phyloP scores from a whole-genome alignment of 2,113 vertebrate genomes.

The Phainopepla nitens region DNA sequence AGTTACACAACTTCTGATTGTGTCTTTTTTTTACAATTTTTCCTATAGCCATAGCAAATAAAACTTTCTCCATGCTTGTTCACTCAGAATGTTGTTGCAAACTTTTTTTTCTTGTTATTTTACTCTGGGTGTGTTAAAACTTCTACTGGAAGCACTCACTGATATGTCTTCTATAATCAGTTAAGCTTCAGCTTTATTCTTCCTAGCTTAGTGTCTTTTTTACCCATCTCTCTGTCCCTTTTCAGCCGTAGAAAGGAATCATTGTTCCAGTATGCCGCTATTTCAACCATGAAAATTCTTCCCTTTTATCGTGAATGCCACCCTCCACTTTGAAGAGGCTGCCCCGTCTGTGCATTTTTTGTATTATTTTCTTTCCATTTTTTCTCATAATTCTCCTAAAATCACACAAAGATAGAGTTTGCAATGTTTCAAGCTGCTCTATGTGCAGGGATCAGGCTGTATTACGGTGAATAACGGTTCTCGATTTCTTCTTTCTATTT shows the following conservation, averaged over 20 bases:
- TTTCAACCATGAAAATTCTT: neutral
- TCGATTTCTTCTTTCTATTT: neutral
- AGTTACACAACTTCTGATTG: too few species aligned
- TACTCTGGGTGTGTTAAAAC: neutral
- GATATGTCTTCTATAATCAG: neutral
- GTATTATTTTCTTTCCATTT: neutral
- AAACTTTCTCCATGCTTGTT: neutral
- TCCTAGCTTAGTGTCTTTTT: neutral
- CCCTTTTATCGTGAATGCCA: neutral
- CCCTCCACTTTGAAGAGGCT: neutral
- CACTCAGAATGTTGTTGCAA: neutral
- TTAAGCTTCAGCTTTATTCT: neutral
- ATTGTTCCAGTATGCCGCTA: neutral
- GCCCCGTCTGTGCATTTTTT: neutral
- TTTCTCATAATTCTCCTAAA: neutral
- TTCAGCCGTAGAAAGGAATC: neutral
- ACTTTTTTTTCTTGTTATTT: neutral
- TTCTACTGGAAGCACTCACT: neutral
- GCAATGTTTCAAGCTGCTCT: neutral
- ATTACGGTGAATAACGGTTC: neutral
- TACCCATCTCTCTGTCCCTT: neutral
- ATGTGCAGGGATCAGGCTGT: fast-evolving
- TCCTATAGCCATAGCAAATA: neutral
- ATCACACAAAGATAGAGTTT: neutral
- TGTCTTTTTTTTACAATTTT: neutral